A percentile compares a stretch with the other conserved stretches of the same genome.
Evolutionary conservation across 30 jellyfish, hydroid and myxozoan genomes (phyloP).

Genomic region (Cassiopea xamachana): DNA sequence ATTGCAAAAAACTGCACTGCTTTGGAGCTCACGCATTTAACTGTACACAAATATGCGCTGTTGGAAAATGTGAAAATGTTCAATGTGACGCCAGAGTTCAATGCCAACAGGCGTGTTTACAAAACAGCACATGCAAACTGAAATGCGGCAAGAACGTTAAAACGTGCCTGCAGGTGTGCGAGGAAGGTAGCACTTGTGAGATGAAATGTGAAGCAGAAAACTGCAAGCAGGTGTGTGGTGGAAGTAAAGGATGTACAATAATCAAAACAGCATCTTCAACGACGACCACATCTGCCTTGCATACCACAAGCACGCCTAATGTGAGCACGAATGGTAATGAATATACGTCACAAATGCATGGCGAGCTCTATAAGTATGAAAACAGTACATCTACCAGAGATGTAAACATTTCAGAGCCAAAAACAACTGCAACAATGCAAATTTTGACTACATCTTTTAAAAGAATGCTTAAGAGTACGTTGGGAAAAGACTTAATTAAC

Average conservation of each 20-base stretch:
- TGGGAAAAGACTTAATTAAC: background rate
- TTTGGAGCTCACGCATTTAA: constrained; percentile 69
- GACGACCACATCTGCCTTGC: background rate
- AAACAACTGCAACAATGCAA: constrained; percentile 22
- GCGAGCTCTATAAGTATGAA: background rate
- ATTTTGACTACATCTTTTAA: background rate
- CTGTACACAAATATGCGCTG: constrained; percentile 90
- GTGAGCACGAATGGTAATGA: background rate
- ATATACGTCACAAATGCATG: background rate
- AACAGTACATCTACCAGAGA: background rate
- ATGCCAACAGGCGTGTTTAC: constrained; percentile 93
- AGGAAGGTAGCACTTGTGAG: constrained; percentile 77
- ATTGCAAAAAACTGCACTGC: constrained; percentile 82
- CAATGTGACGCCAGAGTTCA: constrained; percentile 72
- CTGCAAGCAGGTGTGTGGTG: constrained; percentile 78
- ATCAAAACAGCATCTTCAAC: background rate
- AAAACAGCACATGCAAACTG: constrained; percentile 76
- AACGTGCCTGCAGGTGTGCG: constrained; percentile 83
- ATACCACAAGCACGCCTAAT: background rate
- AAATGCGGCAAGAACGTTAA: constrained; percentile 73
- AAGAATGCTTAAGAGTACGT: background rate
- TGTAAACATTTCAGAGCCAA: constrained; percentile 16
- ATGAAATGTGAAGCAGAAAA: constrained; percentile 74
- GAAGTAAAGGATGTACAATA: constrained; percentile 21
- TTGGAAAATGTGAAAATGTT: constrained; percentile 65